Evolutionary conservation across 2,797 vertebrate genomes (phyloP).

Genomic region (Denticeps clupeoides): DNA sequence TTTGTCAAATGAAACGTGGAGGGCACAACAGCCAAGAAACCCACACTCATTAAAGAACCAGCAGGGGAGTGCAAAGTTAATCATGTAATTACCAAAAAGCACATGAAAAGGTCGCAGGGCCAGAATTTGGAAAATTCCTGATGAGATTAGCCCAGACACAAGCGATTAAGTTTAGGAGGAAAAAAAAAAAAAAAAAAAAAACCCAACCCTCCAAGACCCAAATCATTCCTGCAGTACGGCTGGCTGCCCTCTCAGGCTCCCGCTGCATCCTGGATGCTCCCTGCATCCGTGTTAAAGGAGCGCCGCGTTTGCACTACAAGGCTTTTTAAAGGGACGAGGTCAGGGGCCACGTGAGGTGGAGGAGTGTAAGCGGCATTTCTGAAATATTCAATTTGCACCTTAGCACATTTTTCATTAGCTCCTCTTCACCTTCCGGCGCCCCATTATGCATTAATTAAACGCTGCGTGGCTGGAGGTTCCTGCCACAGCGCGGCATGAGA

Average conservation of each 20-base stretch:
- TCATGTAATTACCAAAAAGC: constrained; percentile 30
- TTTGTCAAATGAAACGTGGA: constrained; percentile 13
- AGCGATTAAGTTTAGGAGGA: constrained; percentile 25
- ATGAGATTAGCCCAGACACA: constrained; percentile 25
- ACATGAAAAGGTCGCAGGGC: constrained; percentile 13
- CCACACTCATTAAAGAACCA: constrained; percentile 13
- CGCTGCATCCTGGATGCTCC: background rate
- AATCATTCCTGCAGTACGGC: background rate
- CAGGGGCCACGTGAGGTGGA: constrained; percentile 1
- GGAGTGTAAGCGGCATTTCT: constrained; percentile 2
- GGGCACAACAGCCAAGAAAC: constrained; percentile 3
- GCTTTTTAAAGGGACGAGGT: background rate
- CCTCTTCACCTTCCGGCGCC: background rate
- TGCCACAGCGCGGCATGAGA: too few relatives aligned
- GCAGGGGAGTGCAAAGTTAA: constrained; percentile 33
- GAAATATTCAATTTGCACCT: constrained; percentile 16
- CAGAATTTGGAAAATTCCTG: constrained; percentile 25
- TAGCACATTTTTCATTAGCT: constrained; percentile 3
- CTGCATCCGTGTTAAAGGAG: background rate
- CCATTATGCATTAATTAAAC: constrained; percentile 14
- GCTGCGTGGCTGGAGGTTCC: constrained; percentile 3
- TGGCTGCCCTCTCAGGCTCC: background rate
- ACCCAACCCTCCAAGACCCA: constrained; percentile 17
- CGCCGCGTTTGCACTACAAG: constrained; percentile 4
- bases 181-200: too few relatives aligned